phyloP scores from a whole-genome alignment of 2,113 vertebrate species.

The Melozone crissalis region DNA sequence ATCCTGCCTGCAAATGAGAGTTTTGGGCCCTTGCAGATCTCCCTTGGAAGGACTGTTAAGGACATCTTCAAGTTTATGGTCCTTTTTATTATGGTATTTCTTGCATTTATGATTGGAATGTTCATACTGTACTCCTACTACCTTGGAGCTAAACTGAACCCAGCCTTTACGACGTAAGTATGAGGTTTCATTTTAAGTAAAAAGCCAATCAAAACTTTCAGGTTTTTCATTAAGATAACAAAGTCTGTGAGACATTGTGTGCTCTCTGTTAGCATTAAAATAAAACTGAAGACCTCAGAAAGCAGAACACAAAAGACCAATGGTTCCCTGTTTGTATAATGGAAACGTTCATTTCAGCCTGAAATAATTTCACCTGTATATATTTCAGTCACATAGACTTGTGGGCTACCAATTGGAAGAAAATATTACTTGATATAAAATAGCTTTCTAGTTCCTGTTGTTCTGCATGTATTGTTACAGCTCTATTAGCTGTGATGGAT shows the following conservation, averaged over 20 bases:
- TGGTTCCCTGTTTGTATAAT: not conserved
- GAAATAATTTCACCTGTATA: not conserved
- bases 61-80: slow-evolving; percentile 96
- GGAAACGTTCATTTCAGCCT: not conserved
- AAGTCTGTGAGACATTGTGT: not conserved
- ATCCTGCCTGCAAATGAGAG: slow-evolving; percentile 93
- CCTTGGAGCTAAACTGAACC: slow-evolving; percentile 88
- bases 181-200: not conserved
- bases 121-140: slow-evolving; percentile 93
- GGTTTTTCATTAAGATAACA: not conserved
- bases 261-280: not conserved
- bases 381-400: not conserved
- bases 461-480: not conserved
- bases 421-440: not conserved
- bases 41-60: slow-evolving; percentile 89
- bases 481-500: not conserved
- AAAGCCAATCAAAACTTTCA: not conserved
- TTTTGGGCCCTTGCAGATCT: slow-evolving; percentile 91
- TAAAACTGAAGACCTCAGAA: not conserved
- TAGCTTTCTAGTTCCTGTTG: not conserved
- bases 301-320: not conserved
- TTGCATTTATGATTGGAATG: slow-evolving; percentile 94
- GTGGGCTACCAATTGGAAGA: not conserved
- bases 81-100: slow-evolving; percentile 92
- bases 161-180: slow-evolving; percentile 92